Evolutionary conservation across 2,113 vertebrate species (phyloP).

Genomic region (Pygathrix nemaeus): DNA sequence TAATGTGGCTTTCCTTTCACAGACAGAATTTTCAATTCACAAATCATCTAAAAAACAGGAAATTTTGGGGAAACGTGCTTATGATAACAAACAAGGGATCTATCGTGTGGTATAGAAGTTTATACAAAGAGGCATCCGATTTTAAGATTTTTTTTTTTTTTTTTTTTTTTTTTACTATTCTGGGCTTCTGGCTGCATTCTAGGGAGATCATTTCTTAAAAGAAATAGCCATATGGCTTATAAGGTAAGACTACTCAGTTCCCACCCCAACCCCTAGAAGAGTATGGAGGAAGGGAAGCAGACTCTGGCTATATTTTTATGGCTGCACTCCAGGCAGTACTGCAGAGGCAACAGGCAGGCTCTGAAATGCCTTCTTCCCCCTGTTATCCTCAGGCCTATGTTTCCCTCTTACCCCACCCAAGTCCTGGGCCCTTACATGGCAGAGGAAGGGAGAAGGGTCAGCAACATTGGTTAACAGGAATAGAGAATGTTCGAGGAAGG

Average conservation of each 20-base stretch:
- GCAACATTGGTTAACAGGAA: background rate
- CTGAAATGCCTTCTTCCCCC: background rate
- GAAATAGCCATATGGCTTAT: conserved; percentile 54
- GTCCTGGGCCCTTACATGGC: background rate
- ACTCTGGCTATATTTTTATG: background rate
- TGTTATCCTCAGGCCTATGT: background rate
- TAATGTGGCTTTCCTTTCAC: conserved; percentile 85
- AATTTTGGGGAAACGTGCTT: conserved; percentile 84
- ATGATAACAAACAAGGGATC: conserved; percentile 84
- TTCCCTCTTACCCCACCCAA: background rate
- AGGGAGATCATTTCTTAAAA: conserved; percentile 78
- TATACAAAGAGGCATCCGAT: conserved; percentile 80
- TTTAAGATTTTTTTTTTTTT: conserved; percentile 55
- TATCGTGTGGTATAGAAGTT: conserved; percentile 80
- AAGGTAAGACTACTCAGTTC: conserved; percentile 17
- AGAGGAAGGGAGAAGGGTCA: background rate
- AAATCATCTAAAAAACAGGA: conserved; percentile 87
- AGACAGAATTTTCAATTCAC: conserved; percentile 87
- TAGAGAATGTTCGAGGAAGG: background rate
- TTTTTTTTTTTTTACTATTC: conserved; percentile 52
- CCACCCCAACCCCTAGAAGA: background rate
- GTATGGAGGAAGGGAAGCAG: background rate
- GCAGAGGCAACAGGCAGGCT: background rate
- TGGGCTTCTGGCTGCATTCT: conserved; percentile 76
- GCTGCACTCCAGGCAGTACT: background rate